Base-by-base conservation (phyloP, 2,113 vertebrate species). In the Otus sunia region DNA sequence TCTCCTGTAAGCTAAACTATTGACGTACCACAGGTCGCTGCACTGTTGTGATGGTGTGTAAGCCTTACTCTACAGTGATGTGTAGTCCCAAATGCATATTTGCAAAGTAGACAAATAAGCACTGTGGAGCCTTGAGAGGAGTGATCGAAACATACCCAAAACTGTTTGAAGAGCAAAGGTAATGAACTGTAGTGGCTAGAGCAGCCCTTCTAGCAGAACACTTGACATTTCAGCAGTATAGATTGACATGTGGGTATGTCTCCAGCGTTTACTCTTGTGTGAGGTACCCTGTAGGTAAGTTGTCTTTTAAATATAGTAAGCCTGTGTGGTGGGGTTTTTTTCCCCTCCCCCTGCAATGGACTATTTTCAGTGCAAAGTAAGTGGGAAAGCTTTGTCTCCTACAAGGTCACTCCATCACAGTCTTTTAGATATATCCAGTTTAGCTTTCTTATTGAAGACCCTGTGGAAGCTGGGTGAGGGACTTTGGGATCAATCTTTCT, bases 251-350 rank as follows among this genome's bases (percentile, higher is more conserved):
- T 71, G n/a, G 56, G 75, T 88, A 78, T 1, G 15, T 16, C 36
- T 95, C 59, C 85, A 80, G 82, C 55, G 15, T 60, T 50, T 50
- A 59, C 45, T 63, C 30, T 82, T 0, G 2, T 69, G 49, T 47
- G 52, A 43, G 30, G 30, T 91, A 68, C 66, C 25, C 55, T 86
- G 12, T 73, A 86, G 72, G 90, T 93, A 86, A 86, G 23, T 32
- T 68, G 25, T 56, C 29, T 41, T 47, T 91, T 94, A 94, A 97
- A 94, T 74, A 73, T 53, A 92, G 88, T 36, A 60, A 64, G 30
- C 11, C 32, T 68, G 9, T 49, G n/a, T 52, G 22, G 29, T 63
- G 41, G 15, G 47, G 1, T 23, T n/a, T 9, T 29, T 22, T 36
- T 20, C 0, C 4, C 8, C 29, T 10, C 15, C 21, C 17, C 0